Conservation (phyloP, 2,797 vertebrate genomes). For the Phrynocephalus forsythii region DNA sequence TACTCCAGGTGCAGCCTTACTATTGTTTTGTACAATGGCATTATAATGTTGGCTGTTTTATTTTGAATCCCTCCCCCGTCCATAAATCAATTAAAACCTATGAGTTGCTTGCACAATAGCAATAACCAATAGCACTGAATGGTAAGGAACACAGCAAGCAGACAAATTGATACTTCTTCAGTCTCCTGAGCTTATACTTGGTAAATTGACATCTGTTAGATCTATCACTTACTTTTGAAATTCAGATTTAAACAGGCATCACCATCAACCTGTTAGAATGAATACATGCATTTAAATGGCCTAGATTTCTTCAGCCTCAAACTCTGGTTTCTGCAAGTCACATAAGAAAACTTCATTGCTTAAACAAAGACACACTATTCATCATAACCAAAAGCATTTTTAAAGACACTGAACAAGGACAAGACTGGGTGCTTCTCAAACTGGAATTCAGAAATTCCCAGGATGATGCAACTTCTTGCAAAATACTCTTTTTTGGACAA, state of each 20-base stretch:
- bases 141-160: conserved; percentile 41
- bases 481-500: neutral
- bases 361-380: neutral
- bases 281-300: neutral
- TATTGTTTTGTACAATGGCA: too few species aligned
- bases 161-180: neutral
- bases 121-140: conserved; percentile 45
- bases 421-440: neutral
- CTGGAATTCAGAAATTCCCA: too few species aligned
- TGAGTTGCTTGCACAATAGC: conserved; percentile 42
- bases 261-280: neutral
- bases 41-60: too few species aligned
- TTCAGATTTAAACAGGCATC: neutral
- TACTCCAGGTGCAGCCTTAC: too few species aligned
- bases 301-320: neutral
- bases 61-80: too few species aligned
- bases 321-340: too few species aligned
- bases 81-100: neutral
- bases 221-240: neutral
- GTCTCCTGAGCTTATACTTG: conserved; percentile 32
- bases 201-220: neutral
- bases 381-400: neutral
- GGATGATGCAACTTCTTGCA: neutral
- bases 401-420: neutral
- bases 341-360: neutral